A percentile compares a stretch with the other conserved stretches of the same genome.
These are phyloP conservation scores for Melanerpes formicivorus DNA, from an alignment of 2,113 vertebrate species.

Conservation along the genomic window DNA sequence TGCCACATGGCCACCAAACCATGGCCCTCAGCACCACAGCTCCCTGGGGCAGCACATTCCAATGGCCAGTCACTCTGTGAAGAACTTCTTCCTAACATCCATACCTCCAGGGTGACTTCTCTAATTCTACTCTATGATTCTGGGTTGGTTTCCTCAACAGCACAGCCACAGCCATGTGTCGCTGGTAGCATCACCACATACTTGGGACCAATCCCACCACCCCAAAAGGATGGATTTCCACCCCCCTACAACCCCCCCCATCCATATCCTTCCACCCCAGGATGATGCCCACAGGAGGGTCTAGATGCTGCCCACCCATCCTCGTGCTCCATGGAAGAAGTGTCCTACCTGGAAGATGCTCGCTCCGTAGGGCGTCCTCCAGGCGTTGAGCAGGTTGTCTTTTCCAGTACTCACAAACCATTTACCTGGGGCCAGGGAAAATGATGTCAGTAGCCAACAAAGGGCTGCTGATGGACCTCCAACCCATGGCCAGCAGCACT, in stretches of 20 bases:
- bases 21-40: too few species aligned
- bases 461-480: accelerated
- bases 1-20: too few species aligned
- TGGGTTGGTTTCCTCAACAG: not conserved
- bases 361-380: conserved; percentile 95
- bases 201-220: accelerated
- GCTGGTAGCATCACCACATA: accelerated
- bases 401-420: conserved; percentile 99
- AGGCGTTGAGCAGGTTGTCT: conserved; percentile 97
- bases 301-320: not conserved
- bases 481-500: accelerated
- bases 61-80: too few species aligned
- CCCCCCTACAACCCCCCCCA: not conserved
- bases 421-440: conserved; percentile 78
- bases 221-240: not conserved
- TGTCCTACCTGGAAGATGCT: conserved; percentile 95
- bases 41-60: too few species aligned
- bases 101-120: too few species aligned
- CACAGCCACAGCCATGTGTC: not conserved
- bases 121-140: not conserved
- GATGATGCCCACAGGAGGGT: not conserved
- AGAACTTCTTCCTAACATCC: too few species aligned
- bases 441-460: accelerated
- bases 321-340: not conserved
- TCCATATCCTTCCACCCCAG: too few species aligned